A percentile compares a stretch with the other conserved stretches of the same genome.
Evolutionary conservation across 2,113 vertebrate species (phyloP).

Genomic region (Jaculus jaculus): DNA sequence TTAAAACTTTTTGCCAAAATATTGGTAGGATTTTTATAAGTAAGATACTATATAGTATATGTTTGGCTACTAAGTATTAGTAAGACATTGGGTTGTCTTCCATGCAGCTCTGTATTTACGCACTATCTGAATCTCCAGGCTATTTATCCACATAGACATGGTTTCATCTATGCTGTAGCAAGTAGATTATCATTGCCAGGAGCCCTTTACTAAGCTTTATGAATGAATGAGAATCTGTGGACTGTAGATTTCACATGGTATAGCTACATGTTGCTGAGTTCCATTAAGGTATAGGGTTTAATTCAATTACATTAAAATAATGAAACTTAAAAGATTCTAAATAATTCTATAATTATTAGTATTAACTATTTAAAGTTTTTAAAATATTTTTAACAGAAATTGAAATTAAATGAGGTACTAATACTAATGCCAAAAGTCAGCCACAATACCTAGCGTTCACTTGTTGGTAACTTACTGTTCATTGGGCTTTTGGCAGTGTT

Average conservation of each 20-base stretch:
- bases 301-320: slow-evolving; percentile 29
- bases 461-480: not conserved
- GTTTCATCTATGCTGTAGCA: not conserved
- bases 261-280: slow-evolving; percentile 10
- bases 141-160: not conserved
- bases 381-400: not conserved
- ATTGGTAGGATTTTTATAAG: not conserved
- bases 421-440: not conserved
- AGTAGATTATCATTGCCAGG: not conserved
- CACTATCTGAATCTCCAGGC: not conserved
- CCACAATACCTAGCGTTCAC: not conserved
- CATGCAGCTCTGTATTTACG: not conserved
- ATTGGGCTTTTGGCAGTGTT: not conserved
- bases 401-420: slow-evolving; percentile 6
- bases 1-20: not conserved
- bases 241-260: not conserved
- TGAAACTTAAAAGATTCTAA: not conserved
- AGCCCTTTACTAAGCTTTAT: not conserved
- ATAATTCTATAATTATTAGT: slow-evolving; percentile 16
- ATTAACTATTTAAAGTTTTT: slow-evolving; percentile 19
- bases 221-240: not conserved
- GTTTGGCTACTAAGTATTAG: slow-evolving; percentile 18
- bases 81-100: not conserved
- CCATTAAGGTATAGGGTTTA: not conserved
- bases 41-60: not conserved